Percentiles rank a stretch among this genome's conserved stretches.
These are phyloP conservation scores for Rhamphomyia laevipes DNA, from an alignment of 2,888 invertebrate genomes.

Conservation along the genomic window DNA sequence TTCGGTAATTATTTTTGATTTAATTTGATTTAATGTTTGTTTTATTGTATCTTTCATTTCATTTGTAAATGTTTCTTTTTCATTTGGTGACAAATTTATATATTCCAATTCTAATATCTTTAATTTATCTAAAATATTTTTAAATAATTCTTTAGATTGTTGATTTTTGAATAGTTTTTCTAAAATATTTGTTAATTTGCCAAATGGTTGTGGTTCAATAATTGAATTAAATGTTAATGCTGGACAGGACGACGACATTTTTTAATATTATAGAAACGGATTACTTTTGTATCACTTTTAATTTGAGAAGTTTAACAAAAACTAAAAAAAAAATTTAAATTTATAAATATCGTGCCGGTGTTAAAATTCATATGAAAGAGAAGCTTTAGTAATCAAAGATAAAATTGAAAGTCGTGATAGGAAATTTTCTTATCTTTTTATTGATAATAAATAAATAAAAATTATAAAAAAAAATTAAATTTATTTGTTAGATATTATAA, in stretches of 20 bases:
- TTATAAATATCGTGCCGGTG: no score
- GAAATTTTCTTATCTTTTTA: no score
- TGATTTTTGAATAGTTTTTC: slow-evolving; percentile 1
- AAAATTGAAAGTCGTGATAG: no score
- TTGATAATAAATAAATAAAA: no score
- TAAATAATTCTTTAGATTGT: not conserved
- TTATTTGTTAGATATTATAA: no score
- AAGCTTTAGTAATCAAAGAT: no score
- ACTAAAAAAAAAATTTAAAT: no score
- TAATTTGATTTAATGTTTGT: slow-evolving; percentile 1
- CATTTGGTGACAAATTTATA: slow-evolving; percentile 3
- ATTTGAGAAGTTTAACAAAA: no score
- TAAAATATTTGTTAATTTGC: slow-evolving; percentile 1
- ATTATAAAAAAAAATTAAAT: no score
- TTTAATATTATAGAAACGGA: not conserved
- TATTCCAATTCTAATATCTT: slow-evolving; percentile 1
- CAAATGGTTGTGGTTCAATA: not conserved
- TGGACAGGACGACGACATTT: slow-evolving; percentile 2
- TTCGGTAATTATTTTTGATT: not conserved
- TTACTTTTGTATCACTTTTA: no score
- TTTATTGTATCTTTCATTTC: slow-evolving; percentile 7
- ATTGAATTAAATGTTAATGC: slow-evolving; percentile 1
- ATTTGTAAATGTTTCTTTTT: slow-evolving; percentile 6
- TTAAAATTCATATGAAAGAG: no score
- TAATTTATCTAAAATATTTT: not conserved